Percentiles rank a stretch among this genome's conserved stretches.
phyloP scores from a whole-genome alignment of 64 coral and sea anemone species.

The Dendrophyllia cribrosa region DNA sequence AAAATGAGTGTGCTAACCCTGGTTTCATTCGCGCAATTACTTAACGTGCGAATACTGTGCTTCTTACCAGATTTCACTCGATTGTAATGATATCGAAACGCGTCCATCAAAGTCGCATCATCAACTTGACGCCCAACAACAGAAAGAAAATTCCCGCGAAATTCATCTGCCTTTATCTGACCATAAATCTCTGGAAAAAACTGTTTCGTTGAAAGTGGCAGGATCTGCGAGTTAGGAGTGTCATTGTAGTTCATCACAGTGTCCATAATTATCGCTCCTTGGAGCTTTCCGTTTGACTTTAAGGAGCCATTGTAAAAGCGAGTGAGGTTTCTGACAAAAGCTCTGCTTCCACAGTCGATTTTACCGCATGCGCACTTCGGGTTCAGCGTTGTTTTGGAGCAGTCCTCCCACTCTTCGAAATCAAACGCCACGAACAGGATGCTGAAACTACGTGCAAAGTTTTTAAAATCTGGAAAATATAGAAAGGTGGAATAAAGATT shows the following conservation, averaged over 20 bases:
- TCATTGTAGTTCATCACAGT: conserved; percentile 76
- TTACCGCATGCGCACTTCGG: conserved; percentile 7
- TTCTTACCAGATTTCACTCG: conserved; percentile 22
- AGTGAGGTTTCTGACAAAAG: conserved; percentile 71
- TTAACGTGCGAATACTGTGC: too few relatives aligned
- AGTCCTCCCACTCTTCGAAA: conserved; percentile 80
- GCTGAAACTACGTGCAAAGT: conserved; percentile 58
- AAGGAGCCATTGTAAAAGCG: conserved; percentile 39
- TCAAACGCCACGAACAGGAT: conserved; percentile 82
- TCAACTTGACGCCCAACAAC: conserved; percentile 37
- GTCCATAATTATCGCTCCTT: conserved; percentile 85
- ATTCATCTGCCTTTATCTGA: conserved; percentile 12
- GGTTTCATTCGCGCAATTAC: too few relatives aligned
- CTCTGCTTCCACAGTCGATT: conserved; percentile 57
- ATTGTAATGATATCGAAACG: conserved; percentile 66
- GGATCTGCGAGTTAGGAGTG: conserved; percentile 56
- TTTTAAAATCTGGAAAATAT: conserved; percentile 9
- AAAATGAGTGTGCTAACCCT: too few relatives aligned
- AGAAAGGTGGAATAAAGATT: neutral
- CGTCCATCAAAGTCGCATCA: conserved; percentile 27
- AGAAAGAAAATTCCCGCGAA: conserved; percentile 59
- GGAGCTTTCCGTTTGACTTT: conserved; percentile 49
- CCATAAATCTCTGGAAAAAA: neutral
- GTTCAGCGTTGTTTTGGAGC: neutral
- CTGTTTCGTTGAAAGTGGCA: neutral